Conservation (phyloP, 2,888 invertebrate genomes). For the Strigamia transsilvanica region DNA sequence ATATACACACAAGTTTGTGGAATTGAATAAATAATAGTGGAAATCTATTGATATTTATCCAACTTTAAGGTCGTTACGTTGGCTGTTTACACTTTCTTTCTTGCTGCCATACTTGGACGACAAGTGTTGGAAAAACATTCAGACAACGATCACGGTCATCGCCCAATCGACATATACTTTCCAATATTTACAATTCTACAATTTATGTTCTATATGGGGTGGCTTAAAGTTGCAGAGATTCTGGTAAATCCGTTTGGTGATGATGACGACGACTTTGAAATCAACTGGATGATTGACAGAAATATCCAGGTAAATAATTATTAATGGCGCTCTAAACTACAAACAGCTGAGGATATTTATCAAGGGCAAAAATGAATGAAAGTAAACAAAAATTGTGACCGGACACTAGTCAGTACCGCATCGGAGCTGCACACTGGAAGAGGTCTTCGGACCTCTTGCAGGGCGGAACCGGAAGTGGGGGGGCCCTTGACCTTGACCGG, state of each 20-base stretch:
- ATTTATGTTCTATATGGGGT: slow-evolving; percentile 58
- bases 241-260: slow-evolving; percentile 65
- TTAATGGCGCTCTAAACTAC: too few relatives aligned
- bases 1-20: slow-evolving; percentile 82
- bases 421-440: too few relatives aligned
- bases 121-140: slow-evolving; percentile 75
- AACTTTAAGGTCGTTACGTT: slow-evolving; percentile 82
- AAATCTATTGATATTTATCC: neutral
- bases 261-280: slow-evolving; percentile 65
- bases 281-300: slow-evolving; percentile 59
- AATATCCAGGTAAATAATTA: slow-evolving; percentile 65
- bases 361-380: too few relatives aligned
- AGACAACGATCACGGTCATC: slow-evolving; percentile 59
- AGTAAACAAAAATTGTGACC: too few relatives aligned
- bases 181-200: slow-evolving; percentile 58
- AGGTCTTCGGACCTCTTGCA: too few relatives aligned
- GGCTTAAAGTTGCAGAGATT: slow-evolving; percentile 62
- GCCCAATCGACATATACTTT: slow-evolving; percentile 57
- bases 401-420: too few relatives aligned
- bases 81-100: slow-evolving; percentile 89
- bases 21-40: slow-evolving; percentile 55
- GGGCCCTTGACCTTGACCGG: too few relatives aligned
- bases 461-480: too few relatives aligned
- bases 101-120: slow-evolving; percentile 85
- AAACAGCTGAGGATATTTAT: too few relatives aligned